Evolutionary conservation across 2,113 vertebrate species (phyloP).

Genomic region (human): DNA sequence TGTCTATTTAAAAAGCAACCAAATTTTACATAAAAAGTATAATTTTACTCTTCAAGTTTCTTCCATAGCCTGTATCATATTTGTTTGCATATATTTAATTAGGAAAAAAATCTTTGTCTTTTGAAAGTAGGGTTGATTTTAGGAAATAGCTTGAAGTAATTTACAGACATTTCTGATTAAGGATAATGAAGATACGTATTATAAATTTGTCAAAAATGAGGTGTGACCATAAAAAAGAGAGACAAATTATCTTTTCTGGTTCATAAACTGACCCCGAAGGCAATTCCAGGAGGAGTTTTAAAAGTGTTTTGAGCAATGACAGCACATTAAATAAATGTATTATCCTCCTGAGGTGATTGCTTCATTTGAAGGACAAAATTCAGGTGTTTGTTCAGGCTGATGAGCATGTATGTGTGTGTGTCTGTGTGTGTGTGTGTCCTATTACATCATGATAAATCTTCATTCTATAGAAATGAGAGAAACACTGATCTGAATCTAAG

Average conservation of each 20-base stretch:
- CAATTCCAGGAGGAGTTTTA: constrained; percentile 62
- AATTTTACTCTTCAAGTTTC: background rate
- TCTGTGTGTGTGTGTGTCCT: background rate
- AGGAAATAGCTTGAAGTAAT: constrained; percentile 43
- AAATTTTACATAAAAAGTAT: background rate
- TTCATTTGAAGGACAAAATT: constrained; percentile 58
- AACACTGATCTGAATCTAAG: background rate
- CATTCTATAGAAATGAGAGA: constrained; percentile 11
- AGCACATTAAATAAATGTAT: constrained; percentile 54
- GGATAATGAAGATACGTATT: constrained; percentile 42
- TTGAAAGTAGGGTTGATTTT: constrained; percentile 45
- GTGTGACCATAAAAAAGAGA: constrained; percentile 45
- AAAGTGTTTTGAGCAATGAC: constrained; percentile 52
- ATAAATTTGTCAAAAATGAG: constrained; percentile 65
- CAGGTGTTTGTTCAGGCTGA: constrained; percentile 19
- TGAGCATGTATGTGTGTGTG: background rate
- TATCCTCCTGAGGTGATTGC: constrained; percentile 23
- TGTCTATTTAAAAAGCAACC: background rate
- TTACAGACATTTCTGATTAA: constrained; percentile 53
- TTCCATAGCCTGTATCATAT: background rate
- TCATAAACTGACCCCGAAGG: constrained; percentile 63
- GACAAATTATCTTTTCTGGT: constrained; percentile 52
- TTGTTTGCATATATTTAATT: constrained; percentile 33
- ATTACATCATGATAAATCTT: constrained; percentile 22
- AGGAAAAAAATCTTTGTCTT: constrained; percentile 11